phyloP scores from a whole-genome alignment of 2,797 vertebrate genomes.

The Pitangus sulphuratus region DNA sequence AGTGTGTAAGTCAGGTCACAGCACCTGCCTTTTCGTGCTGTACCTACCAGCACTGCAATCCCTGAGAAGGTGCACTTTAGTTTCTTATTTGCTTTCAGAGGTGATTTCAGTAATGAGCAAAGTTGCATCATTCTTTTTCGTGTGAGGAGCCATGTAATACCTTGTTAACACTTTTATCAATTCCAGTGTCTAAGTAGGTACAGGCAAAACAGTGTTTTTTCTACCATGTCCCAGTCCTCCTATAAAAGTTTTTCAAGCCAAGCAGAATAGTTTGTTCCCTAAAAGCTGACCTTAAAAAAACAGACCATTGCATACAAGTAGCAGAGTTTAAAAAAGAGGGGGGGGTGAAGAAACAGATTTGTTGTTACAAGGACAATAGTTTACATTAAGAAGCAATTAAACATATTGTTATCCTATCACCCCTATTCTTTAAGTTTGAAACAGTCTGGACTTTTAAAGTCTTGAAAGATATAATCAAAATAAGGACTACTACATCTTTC shows the following conservation, averaged over 20 bases:
- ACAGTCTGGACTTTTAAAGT: not conserved
- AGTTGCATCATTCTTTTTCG: not conserved
- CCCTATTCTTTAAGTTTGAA: not conserved
- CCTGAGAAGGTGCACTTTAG: not conserved
- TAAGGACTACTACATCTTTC: not conserved
- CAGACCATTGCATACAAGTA: not conserved
- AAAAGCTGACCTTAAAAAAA: not conserved
- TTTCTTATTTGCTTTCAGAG: not conserved
- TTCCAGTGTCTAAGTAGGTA: not conserved
- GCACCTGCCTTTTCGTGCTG: not conserved
- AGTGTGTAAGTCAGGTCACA: not conserved
- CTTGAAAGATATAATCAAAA: not conserved
- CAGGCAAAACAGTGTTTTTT: not conserved
- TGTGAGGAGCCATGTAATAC: not conserved
- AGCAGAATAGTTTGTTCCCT: not conserved
- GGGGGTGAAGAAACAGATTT: not conserved
- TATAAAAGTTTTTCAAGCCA: not conserved
- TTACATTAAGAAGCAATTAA: not conserved
- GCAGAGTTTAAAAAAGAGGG: not conserved
- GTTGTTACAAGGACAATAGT: not conserved
- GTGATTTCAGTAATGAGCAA: not conserved
- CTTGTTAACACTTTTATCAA: not conserved
- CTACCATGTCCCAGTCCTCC: not conserved
- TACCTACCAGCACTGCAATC: not conserved
- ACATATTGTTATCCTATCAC: not conserved